phyloP scores from a whole-genome alignment of 2,797 vertebrate genomes.

The Thamnophis elegans region DNA sequence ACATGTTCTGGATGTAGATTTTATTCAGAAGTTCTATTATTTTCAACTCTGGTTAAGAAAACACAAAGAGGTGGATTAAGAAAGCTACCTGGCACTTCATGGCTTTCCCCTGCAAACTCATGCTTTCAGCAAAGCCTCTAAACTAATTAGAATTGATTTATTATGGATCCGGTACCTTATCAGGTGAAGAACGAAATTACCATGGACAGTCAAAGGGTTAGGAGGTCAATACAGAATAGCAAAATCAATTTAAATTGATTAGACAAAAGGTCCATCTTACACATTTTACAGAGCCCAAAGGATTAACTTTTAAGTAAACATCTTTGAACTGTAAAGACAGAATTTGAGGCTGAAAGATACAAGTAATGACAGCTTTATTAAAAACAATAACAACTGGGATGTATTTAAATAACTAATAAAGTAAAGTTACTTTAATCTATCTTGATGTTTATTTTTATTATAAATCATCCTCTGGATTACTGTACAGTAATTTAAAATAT shows the following conservation, averaged over 20 bases:
- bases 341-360: conserved; percentile 69
- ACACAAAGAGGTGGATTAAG: conserved; percentile 37
- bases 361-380: conserved; percentile 61
- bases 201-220: conserved; percentile 86
- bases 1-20: conserved; percentile 22
- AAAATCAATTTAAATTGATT: conserved; percentile 99
- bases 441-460: conserved; percentile 67
- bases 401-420: conserved; percentile 67
- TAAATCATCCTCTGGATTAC: conserved; percentile 64
- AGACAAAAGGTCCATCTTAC: conserved; percentile 96
- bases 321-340: conserved; percentile 81
- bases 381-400: conserved; percentile 64
- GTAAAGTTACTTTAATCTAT: conserved; percentile 64
- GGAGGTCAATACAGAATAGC: conserved; percentile 92
- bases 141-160: conserved; percentile 99
- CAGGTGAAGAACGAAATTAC: conserved; percentile 95
- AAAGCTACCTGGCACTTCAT: conserved; percentile 66
- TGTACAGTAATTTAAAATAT: conserved; percentile 62
- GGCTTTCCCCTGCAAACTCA: conserved; percentile 70
- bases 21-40: conserved; percentile 27
- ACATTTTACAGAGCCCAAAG: conserved; percentile 93
- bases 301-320: conserved; percentile 93
- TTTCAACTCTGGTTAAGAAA: conserved; percentile 29
- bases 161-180: conserved; percentile 98
- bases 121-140: conserved; percentile 74